These are phyloP conservation scores for Talpa occidentalis DNA, from an alignment of 2,113 vertebrate species.

Conservation along the genomic window DNA sequence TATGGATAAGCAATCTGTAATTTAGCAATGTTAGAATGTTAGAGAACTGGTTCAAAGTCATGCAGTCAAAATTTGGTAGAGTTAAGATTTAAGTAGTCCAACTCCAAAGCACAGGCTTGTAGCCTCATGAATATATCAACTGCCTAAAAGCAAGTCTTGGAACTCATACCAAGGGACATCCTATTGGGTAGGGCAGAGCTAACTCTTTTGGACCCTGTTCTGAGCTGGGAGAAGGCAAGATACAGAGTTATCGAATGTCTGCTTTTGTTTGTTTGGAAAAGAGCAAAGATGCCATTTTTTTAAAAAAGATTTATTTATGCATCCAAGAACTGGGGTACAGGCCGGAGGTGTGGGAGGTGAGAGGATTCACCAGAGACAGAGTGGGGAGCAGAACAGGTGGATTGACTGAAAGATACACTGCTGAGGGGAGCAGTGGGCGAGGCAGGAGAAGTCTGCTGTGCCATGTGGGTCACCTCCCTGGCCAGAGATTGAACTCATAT, in stretches of 20 bases:
- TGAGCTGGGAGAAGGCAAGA: not conserved
- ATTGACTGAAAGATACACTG: too few relatives aligned
- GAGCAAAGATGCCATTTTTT: not conserved
- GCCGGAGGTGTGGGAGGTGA: too few relatives aligned
- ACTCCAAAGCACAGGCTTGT: not conserved
- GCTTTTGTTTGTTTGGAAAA: not conserved
- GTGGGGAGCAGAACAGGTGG: too few relatives aligned
- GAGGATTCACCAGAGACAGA: too few relatives aligned
- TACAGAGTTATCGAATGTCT: too few relatives aligned
- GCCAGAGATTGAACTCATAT: too few relatives aligned
- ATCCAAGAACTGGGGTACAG: too few relatives aligned
- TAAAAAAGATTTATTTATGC: too few relatives aligned
- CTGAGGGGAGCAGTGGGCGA: too few relatives aligned
- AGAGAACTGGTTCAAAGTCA: not conserved
- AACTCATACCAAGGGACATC: not conserved
- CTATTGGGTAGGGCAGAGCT: not conserved
- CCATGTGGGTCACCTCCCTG: too few relatives aligned
- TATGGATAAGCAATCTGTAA: not conserved
- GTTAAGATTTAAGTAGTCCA: not conserved
- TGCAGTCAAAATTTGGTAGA: not conserved
- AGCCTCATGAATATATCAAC: not conserved
- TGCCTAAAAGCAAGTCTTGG: not conserved
- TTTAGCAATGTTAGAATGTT: conserved; percentile 19
- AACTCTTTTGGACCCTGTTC: not conserved
- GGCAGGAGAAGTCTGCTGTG: not conserved